A percentile compares a stretch with the other conserved stretches of the same genome.
Evolutionary conservation across 1,140 invertebrate species (phyloP).

Genomic region (Papilio aristodemus): DNA sequence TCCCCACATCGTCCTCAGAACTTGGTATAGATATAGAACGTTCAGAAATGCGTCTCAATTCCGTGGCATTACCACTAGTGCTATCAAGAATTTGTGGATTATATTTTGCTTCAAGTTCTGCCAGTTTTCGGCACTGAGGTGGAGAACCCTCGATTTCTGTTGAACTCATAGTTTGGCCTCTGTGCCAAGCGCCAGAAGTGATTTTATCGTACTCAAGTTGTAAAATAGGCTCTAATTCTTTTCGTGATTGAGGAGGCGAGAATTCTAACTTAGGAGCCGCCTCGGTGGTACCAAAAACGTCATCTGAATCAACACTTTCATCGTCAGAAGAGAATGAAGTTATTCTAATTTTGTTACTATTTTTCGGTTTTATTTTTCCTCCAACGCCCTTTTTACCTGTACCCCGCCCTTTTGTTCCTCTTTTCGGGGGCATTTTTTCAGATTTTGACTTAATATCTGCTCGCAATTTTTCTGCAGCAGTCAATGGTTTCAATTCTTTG

Average conservation of each 20-base stretch:
- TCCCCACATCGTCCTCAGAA: slow-evolving; percentile 83
- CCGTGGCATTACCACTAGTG: slow-evolving; percentile 81
- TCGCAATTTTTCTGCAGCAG: slow-evolving; percentile 76
- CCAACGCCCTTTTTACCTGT: slow-evolving; percentile 80
- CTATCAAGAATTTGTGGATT: slow-evolving; percentile 82
- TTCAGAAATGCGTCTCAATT: slow-evolving; percentile 84
- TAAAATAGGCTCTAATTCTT: slow-evolving; percentile 86
- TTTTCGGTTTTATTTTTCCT: slow-evolving; percentile 77
- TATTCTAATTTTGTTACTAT: slow-evolving; percentile 85
- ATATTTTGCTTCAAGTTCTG: slow-evolving; percentile 82
- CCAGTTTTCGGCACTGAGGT: slow-evolving; percentile 82
- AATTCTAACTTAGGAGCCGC: slow-evolving; percentile 85
- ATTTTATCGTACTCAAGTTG: slow-evolving; percentile 85
- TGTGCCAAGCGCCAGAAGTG: slow-evolving; percentile 83
- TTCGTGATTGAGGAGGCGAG: slow-evolving; percentile 85
- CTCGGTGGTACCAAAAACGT: slow-evolving; percentile 86
- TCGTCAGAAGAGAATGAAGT: slow-evolving; percentile 87
- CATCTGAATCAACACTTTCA: slow-evolving; percentile 86
- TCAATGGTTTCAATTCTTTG: slow-evolving; percentile 70
- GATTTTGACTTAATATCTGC: slow-evolving; percentile 80
- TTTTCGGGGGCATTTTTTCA: slow-evolving; percentile 80
- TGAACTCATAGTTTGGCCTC: slow-evolving; percentile 86
- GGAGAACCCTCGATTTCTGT: slow-evolving; percentile 87
- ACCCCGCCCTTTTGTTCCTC: slow-evolving; percentile 78
- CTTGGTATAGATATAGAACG: slow-evolving; percentile 86